Base-by-base conservation (phyloP, 2,797 vertebrate species). In the Pantherophis vulpinus region DNA sequence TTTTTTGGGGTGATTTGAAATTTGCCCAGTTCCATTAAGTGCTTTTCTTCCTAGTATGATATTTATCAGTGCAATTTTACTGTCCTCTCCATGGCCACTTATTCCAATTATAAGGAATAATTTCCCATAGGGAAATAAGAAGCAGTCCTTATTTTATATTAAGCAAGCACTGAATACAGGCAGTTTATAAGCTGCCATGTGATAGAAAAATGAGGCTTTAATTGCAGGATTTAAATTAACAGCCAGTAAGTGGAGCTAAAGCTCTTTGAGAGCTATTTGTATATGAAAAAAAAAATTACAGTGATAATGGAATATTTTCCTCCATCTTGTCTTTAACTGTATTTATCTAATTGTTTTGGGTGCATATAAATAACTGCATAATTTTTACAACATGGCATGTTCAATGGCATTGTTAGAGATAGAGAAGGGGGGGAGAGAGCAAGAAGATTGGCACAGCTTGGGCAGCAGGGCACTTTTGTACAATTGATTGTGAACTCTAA, bases 201-300 rank as follows among this genome's bases (percentile, higher is more conserved):
- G 5, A 58, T 60, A 47, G 47, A 89, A n/a, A 66, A 61, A 63
- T 58, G 54, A 37, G 47, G n/a, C 25, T 93, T 87, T 87, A 54
- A 92, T 54, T 37, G 1, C 29, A 20, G 16, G 70, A 95, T 74
- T 96, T 97, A 92, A 95, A 97, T 97, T 97, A 96, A 94, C 96
- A 96, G 92, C 97, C 98, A 97, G 97, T 95, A 97, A 97, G 97
- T 97, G 98, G 98, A 97, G 97, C 97, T 97, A 97, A 97, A 97
- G 97, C 94, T 97, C 97, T 95, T 89, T 0, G 87, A 95, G 66
- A 97, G 42, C 23, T 59, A 90, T 91, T 92, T 66, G 88, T 94
- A 90, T 90, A 58, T 93, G 55, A 79, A 91, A 94, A 70, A 32
- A 25, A 25, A 74, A 74, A 42, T 47, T 47, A 47, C 42, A 83